These are phyloP conservation scores for Monodelphis domestica DNA, from an alignment of 2,797 vertebrate genomes.

Conservation along the genomic window DNA sequence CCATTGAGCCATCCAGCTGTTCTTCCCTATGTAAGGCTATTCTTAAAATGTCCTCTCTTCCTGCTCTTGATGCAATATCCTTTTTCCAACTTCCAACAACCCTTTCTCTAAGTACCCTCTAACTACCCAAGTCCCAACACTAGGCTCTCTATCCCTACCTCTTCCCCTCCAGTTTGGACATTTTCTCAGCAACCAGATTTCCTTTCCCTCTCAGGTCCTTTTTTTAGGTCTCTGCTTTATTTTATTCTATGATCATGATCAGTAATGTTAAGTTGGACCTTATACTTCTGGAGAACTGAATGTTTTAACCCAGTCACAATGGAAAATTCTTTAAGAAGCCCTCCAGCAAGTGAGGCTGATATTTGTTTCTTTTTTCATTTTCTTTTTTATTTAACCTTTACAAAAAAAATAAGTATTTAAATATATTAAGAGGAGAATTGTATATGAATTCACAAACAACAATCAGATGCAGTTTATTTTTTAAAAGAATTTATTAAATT, in stretches of 20 bases:
- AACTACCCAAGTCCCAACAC: not conserved
- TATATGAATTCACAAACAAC: not conserved
- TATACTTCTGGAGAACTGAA: not conserved
- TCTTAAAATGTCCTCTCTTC: not conserved
- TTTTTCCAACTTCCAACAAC: not conserved
- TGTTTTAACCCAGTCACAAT: not conserved
- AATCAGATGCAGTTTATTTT: not conserved
- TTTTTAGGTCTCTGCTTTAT: not conserved
- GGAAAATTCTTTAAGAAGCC: not conserved
- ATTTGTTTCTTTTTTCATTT: not conserved
- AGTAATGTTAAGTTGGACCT: not conserved
- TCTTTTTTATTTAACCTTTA: not conserved
- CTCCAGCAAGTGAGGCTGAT: not conserved
- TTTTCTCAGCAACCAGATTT: not conserved
- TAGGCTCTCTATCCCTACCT: not conserved
- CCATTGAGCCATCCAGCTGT: too few species aligned
- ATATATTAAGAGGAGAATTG: not conserved
- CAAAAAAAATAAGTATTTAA: not conserved
- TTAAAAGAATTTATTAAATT: not conserved
- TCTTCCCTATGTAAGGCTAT: too few species aligned
- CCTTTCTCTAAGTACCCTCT: not conserved
- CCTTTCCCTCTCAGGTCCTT: not conserved
- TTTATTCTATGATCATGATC: not conserved
- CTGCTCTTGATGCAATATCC: not conserved
- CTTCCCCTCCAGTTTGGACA: too few species aligned